phyloP scores from a whole-genome alignment of 2,888 invertebrate genomes.

The Lysandra coridon region DNA sequence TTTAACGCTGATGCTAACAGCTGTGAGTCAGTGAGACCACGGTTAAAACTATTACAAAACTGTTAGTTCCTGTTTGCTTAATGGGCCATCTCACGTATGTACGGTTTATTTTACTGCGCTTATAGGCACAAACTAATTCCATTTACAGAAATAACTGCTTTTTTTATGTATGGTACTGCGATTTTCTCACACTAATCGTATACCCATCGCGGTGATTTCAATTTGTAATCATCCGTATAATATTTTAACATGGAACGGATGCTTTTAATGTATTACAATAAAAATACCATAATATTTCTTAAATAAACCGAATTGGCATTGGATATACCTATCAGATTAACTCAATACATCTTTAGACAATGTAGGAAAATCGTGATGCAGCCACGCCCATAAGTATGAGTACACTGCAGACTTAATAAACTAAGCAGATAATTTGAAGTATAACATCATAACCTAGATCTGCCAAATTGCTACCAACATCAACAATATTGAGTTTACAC shows the following conservation, averaged over 20 bases:
- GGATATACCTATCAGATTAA: background rate
- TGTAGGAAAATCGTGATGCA: background rate
- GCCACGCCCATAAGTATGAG: background rate
- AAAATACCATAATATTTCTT: background rate
- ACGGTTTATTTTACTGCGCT: constrained; percentile 11
- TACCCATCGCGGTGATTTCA: background rate
- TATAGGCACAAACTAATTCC: constrained; percentile 1
- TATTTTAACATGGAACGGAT: background rate
- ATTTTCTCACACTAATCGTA: background rate
- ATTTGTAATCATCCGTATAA: background rate
- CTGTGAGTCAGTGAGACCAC: constrained; percentile 4
- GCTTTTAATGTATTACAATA: background rate
- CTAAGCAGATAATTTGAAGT: background rate
- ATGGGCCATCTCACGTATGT: constrained; percentile 9
- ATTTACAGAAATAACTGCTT: constrained; percentile 6
- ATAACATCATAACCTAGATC: background rate
- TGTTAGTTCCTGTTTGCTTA: constrained; percentile 22
- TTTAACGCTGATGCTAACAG: background rate
- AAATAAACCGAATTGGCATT: background rate
- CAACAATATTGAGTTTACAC: background rate
- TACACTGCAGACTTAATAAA: background rate
- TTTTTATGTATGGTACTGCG: background rate
- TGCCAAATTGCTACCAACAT: background rate
- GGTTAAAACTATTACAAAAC: constrained; percentile 21
- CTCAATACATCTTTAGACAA: background rate